These are phyloP conservation scores for Melinopterus prodromus DNA, from an alignment of 2,888 invertebrate genomes.

Conservation along the genomic window DNA sequence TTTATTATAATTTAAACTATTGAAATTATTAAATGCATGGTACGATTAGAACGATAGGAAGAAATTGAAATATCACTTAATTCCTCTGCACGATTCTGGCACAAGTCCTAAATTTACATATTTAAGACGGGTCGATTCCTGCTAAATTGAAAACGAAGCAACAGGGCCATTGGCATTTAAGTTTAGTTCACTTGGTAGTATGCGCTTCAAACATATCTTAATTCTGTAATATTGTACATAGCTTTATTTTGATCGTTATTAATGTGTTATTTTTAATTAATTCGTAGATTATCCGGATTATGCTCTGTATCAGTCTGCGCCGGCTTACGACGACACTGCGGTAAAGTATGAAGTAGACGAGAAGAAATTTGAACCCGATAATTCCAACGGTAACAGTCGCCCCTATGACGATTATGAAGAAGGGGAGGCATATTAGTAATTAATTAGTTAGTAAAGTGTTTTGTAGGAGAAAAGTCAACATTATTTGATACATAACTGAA, in stretches of 20 bases:
- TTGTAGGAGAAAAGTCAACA: background rate
- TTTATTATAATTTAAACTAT: no score
- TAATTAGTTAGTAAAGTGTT: constrained; percentile 10
- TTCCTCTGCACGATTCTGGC: background rate
- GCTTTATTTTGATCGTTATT: background rate
- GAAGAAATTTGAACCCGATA: constrained; percentile 75
- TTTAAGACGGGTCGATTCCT: constrained; percentile 31
- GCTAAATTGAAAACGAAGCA: constrained; percentile 49
- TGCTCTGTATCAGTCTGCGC: constrained; percentile 64
- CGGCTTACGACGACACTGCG: constrained; percentile 68
- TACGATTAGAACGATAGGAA: background rate
- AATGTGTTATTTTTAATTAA: constrained; percentile 12
- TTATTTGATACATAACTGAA: constrained; percentile 8
- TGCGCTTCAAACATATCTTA: constrained; percentile 54
- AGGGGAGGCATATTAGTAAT: constrained; percentile 58
- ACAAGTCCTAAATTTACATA: background rate
- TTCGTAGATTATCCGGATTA: constrained; percentile 78
- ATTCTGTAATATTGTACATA: constrained; percentile 4
- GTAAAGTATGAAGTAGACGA: constrained; percentile 78
- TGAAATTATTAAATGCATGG: no score
- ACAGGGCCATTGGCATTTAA: constrained; percentile 58
- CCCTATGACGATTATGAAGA: constrained; percentile 59
- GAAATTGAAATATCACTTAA: background rate
- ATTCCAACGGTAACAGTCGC: constrained; percentile 59
- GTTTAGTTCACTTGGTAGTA: constrained; percentile 59